Base-by-base conservation (phyloP, 2,888 invertebrate species). In the Malthinus flaveolus region DNA sequence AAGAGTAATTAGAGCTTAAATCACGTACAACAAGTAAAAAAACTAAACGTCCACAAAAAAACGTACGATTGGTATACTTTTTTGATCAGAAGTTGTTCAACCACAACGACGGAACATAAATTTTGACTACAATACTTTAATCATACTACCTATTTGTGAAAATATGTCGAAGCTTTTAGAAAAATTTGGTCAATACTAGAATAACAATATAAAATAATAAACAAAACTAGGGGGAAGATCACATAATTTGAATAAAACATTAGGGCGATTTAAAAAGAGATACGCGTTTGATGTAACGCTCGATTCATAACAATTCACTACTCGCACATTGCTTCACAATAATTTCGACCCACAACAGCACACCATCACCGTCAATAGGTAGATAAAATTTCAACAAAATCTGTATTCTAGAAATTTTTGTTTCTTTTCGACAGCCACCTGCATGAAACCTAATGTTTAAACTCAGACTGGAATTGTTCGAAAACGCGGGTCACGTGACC, bases 401-500 rank as follows among this genome's bases (percentile, higher is more conserved):
- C 23, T 23, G 23, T 23, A 3, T 23, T 23, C 23, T 23, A 2
- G 2, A 23, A 23, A 23, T 23, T 23, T 23, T 23, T 23, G 23
- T 23, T 23, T 23, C 23, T 23, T 23, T 23, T 23, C 23, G 23
- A 23, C 57, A 57, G 37, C 59, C 53, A 53, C 54, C 46, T 47
- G 32, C 31, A 33, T 54, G 49, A 33, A 37, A 54, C 49, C 34
- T 35, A 37, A 53, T 37, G 33, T 23, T 35, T 33, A 11, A 50
- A 37, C 52, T 35, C 35, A 36, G 33, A 11, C 33, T 13, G 13
- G 54, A 49, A 59, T 49, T 35, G 36, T 13, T 54, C 45, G 13
- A 53, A 56, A 59, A 51, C 31, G 59, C 56, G 59, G 59, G 59
- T 56, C 59, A 59, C 59, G 59, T 59, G 59, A 59, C 59, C 59